Base-by-base conservation (phyloP, 2,888 invertebrate species). In the Craniophora ligustri region DNA sequence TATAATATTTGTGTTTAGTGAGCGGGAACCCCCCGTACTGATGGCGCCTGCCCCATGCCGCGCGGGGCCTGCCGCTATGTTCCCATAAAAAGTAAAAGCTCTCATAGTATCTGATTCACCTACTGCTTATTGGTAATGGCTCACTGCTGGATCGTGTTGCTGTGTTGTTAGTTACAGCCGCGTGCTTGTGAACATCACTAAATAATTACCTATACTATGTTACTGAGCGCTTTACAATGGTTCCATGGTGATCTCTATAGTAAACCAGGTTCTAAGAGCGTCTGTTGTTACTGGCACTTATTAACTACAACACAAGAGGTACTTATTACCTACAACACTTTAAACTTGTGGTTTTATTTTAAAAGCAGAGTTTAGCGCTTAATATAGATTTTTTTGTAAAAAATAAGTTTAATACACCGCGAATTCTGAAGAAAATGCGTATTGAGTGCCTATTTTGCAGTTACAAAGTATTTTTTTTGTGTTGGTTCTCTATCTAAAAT, bases 31-130 rank as follows among this genome's bases (percentile, higher is more conserved):
- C 73, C 72, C 74, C 62, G 67, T 51, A 56, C 53, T 59, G 42
- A 61, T 67, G 86, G 85, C 85, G 85, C 86, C 86, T 84, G 73
- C 84, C 85, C 72, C 86, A 85, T 78, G 85, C 74, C 68, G 86
- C 60, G 84, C 53, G 59, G 32, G 21, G 14, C 46, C 47, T 51
- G 65, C 62, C 55, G 34, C 31, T 21, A 36, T 23, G 36, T 28
- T 46, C 39, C 41, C 56, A 65, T 63, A 65, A 67, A 63, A 65
- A 68, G 47, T 35, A 58, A 45, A 47, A 51, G 16, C 32, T 28
- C 30, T 57, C 59, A 41, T 49, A 46, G 44, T 16, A 48, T 55
- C 59, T 36, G 53, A 61, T 64, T 56, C 72, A 58, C 61, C 62
- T 40, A 53, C 73, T 54, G 19, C 56, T 57, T 55, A 11, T 54